phyloP scores from a whole-genome alignment of 1,140 invertebrate genomes.

The Choristoneura fumiferana region DNA sequence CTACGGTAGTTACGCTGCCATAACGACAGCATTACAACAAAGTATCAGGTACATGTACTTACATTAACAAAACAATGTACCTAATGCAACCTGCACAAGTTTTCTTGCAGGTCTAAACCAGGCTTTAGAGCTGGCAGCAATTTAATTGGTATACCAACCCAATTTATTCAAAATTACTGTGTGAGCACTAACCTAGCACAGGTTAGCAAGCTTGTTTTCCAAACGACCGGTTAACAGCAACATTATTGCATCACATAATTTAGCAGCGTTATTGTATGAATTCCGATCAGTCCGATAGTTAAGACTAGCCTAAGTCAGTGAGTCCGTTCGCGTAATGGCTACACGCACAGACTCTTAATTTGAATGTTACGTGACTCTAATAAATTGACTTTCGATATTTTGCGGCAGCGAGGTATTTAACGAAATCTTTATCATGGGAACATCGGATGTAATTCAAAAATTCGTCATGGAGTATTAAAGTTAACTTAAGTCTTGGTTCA shows the following conservation, averaged over 20 bases:
- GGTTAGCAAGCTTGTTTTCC: no score
- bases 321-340: conserved; percentile 45
- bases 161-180: no score
- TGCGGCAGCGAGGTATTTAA: conserved; percentile 25
- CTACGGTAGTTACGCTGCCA: no score
- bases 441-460: background rate
- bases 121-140: no score
- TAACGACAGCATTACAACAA: no score
- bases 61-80: no score
- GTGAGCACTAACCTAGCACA: no score
- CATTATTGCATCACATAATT: background rate
- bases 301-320: conserved; percentile 18
- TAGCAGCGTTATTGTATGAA: conserved; percentile 4
- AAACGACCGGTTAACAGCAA: no score
- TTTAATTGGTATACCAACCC: no score
- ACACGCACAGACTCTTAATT: conserved; percentile 58
- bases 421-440: background rate
- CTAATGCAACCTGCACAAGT: no score
- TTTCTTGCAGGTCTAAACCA: no score
- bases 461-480: background rate
- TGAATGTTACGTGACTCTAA: conserved; percentile 60
- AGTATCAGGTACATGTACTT: no score
- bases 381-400: conserved; percentile 58
- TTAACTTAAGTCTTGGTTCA: background rate
- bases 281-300: conserved; percentile 1